Evolutionary conservation across 2,888 invertebrate genomes (phyloP).

Genomic region (Lepetodrilus schrolli): DNA sequence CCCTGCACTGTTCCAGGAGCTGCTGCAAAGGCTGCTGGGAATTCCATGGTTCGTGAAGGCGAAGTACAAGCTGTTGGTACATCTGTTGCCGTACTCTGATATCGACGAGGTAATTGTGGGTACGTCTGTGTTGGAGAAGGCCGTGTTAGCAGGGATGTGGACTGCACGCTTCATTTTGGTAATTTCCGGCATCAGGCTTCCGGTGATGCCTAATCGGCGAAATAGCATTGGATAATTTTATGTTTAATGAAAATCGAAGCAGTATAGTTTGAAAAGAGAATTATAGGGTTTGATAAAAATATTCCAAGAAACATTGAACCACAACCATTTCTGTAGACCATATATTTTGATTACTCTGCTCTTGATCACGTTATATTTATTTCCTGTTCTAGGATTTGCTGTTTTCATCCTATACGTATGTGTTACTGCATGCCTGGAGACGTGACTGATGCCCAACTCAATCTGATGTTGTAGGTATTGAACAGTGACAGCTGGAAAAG

Average conservation of each 20-base stretch:
- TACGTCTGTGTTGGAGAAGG: not conserved
- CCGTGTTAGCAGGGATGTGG: too few relatives aligned
- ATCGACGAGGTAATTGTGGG: slow-evolving; percentile 45
- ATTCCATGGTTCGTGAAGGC: slow-evolving; percentile 66
- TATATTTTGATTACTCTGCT: not conserved
- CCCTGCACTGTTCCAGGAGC: slow-evolving; percentile 36
- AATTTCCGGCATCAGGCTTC: too few relatives aligned
- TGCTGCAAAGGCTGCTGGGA: slow-evolving; percentile 43
- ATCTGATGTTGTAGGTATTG: not conserved
- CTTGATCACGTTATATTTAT: too few relatives aligned
- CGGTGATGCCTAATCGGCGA: too few relatives aligned
- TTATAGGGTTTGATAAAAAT: too few relatives aligned
- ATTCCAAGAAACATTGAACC: too few relatives aligned
- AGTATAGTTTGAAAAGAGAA: too few relatives aligned
- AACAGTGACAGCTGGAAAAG: slow-evolving; percentile 29
- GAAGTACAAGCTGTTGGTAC: slow-evolving; percentile 62
- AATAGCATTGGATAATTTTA: too few relatives aligned
- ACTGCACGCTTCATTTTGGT: too few relatives aligned
- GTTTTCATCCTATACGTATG: not conserved
- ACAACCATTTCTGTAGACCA: not conserved
- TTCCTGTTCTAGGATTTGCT: too few relatives aligned
- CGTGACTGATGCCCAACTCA: too few relatives aligned
- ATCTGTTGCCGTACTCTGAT: slow-evolving; percentile 56
- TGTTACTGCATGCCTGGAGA: not conserved
- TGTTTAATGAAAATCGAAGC: too few relatives aligned